Percentiles rank a stretch among this genome's conserved stretches.
Conservation (phyloP, 2,888 invertebrate genomes). For the Ariolimax columbianus region DNA sequence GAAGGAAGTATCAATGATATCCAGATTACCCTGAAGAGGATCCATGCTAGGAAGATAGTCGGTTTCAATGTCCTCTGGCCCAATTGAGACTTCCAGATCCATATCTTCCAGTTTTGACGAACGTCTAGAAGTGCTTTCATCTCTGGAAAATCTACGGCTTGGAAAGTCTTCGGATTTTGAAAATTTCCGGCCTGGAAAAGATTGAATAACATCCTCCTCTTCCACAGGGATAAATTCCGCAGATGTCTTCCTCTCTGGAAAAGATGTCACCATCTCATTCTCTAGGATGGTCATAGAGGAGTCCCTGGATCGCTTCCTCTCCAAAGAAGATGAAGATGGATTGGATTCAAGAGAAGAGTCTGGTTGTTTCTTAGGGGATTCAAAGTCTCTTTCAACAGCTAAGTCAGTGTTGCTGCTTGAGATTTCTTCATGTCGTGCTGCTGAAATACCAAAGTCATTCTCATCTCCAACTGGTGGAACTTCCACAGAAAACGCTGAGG, state of each 20-base stretch:
- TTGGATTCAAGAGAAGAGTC: conserved; percentile 5
- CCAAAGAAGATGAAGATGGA: conserved; percentile 1
- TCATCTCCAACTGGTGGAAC: not conserved
- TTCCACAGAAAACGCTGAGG: not conserved
- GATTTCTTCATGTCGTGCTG: not conserved
- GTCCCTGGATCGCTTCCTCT: conserved; percentile 34
- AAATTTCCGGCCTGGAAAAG: conserved; percentile 49
- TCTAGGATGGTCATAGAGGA: conserved; percentile 38
- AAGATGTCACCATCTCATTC: conserved; percentile 39
- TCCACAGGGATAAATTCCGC: conserved; percentile 13
- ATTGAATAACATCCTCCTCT: conserved; percentile 25
- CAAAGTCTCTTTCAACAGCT: not conserved
- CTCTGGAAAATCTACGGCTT: conserved; percentile 46
- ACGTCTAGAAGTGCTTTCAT: conserved; percentile 35
- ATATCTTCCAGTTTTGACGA: conserved; percentile 41
- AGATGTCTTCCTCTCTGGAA: conserved; percentile 39
- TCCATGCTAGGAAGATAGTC: conserved; percentile 72
- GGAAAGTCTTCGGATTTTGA: conserved; percentile 51
- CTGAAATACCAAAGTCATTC: not conserved
- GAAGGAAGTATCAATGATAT: conserved; percentile 59
- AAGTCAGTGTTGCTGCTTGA: not conserved
- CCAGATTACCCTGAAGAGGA: conserved; percentile 67
- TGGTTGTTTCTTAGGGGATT: not conserved
- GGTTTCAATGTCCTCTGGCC: conserved; percentile 63
- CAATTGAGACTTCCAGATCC: conserved; percentile 9